Evolutionary conservation across 2,113 vertebrate genomes (phyloP), one percentile per base, ranked within the genome.

Genomic region (Thinocorus orbignyianus): DNA sequence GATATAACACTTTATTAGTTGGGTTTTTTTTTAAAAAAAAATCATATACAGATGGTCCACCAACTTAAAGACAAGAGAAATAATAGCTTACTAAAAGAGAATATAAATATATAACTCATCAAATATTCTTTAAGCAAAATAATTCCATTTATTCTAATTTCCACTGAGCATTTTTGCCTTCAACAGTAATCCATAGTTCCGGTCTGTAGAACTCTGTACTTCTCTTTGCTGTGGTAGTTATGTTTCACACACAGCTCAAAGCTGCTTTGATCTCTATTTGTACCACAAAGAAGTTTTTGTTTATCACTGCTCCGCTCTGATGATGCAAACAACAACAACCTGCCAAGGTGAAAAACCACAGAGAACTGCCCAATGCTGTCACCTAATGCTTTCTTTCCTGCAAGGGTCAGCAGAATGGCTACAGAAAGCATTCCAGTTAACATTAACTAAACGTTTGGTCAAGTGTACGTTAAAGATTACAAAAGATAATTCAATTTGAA

Each of bases 221-320:
- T 88, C 94, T 71, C 88, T 97, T 96, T 90, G 72, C 88, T 91
- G 88, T 65, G 66, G 93, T 86, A 90, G 86, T 89, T 85, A 28
- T 4, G 26, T 93, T 97, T 91, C 95, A 91, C 46, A 96, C n/a
- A 3, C 18, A 95, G 80, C 83, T 93, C 84, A 89, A 83, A 90
- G 93, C 89, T 91, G 37, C 91, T 97, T 96, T 92, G 92, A 95
- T 94, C 88, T 73, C 93, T 88, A 95, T 92, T 96, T 97, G 91
- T 91, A 94, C 92, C 94, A 97, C 93, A 96, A 97, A 96, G 87
- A 93, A 95, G 71, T 91, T 93, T 93, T 90, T 95, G 80, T 97
- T 98, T 97, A 97, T 88, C 72, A 64, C 73, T 55, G 37, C 42
- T 95, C 66, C 83, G 77, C 77, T 96, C 95, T 55, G 26, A 94